Conservation (phyloP, 2,888 invertebrate species). For the Drosophila falleni region DNA sequence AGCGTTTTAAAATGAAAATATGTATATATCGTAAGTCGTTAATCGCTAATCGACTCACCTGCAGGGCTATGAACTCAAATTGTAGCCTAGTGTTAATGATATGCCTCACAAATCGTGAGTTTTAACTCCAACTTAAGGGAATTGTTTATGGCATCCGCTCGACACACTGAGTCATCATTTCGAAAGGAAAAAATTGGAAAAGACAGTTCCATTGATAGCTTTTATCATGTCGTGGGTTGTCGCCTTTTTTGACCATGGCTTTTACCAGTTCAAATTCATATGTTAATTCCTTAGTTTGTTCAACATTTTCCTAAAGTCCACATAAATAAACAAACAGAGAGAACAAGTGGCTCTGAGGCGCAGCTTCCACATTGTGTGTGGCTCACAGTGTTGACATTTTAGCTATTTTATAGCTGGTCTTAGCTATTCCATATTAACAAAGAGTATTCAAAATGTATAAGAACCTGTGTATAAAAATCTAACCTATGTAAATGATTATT, state of each 20-base stretch:
- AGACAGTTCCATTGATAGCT: slow-evolving; percentile 18
- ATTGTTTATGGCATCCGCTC: slow-evolving; percentile 72
- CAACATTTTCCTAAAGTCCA: slow-evolving; percentile 45
- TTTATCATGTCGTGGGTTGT: slow-evolving; percentile 37
- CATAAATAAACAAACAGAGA: slow-evolving; percentile 31
- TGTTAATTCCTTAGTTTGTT: slow-evolving; percentile 50
- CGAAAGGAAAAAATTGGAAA: too few species aligned
- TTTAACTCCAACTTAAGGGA: slow-evolving; percentile 12
- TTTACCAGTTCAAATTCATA: slow-evolving; percentile 31
- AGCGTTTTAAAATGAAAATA: slow-evolving; percentile 19
- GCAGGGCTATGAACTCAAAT: slow-evolving; percentile 22
- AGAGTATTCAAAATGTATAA: too few species aligned
- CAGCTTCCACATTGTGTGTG: slow-evolving; percentile 30
- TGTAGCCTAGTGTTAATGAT: slow-evolving; percentile 38
- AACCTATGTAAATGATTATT: too few species aligned
- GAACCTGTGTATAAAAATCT: too few species aligned
- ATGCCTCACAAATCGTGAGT: slow-evolving; percentile 39
- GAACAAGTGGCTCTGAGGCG: slow-evolving; percentile 55
- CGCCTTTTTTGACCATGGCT: slow-evolving; percentile 9
- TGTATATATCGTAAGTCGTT: slow-evolving; percentile 27
- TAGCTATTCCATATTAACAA: not conserved
- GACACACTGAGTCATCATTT: slow-evolving; percentile 50
- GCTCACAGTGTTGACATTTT: not conserved
- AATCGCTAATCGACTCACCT: slow-evolving; percentile 27
- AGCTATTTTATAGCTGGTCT: not conserved